Conservation (phyloP, 2,888 invertebrate genomes). For the Germaria angustata region DNA sequence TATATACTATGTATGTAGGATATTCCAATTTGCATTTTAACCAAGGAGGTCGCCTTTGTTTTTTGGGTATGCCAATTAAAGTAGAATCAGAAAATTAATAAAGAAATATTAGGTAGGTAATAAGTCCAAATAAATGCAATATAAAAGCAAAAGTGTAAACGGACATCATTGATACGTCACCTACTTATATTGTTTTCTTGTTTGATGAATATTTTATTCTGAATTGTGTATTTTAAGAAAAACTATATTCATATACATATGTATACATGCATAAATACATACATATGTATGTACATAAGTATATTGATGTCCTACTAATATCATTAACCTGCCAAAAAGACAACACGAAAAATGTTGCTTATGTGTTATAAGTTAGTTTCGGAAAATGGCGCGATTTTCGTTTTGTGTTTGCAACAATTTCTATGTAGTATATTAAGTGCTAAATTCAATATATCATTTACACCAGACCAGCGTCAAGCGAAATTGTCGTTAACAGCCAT, state of each 20-base stretch:
- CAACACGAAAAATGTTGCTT: too few relatives aligned
- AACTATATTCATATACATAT: neutral
- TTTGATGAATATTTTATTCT: neutral
- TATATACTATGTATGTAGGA: neutral
- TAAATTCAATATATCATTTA: too few relatives aligned
- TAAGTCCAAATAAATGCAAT: conserved; percentile 45
- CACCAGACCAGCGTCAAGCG: too few relatives aligned
- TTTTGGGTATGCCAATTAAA: conserved; percentile 28
- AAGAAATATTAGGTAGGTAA: conserved; percentile 10
- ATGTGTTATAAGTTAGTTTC: too few relatives aligned
- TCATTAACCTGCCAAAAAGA: too few relatives aligned
- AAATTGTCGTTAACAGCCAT: too few relatives aligned
- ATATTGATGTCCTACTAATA: too few relatives aligned
- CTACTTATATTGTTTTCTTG: neutral
- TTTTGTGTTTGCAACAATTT: too few relatives aligned
- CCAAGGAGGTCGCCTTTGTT: conserved; percentile 41
- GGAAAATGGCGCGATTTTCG: too few relatives aligned
- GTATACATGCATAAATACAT: neutral
- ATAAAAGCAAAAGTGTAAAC: conserved; percentile 52
- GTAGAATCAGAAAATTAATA: conserved; percentile 5
- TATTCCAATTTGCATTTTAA: neutral
- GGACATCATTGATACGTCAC: conserved; percentile 47
- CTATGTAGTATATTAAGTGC: too few relatives aligned
- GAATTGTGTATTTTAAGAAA: too few relatives aligned
- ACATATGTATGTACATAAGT: neutral